A percentile compares a stretch with the other conserved stretches of the same genome.
These are phyloP conservation scores for Sesamia inferens DNA, from an alignment of 2,888 invertebrate species.

Conservation along the genomic window DNA sequence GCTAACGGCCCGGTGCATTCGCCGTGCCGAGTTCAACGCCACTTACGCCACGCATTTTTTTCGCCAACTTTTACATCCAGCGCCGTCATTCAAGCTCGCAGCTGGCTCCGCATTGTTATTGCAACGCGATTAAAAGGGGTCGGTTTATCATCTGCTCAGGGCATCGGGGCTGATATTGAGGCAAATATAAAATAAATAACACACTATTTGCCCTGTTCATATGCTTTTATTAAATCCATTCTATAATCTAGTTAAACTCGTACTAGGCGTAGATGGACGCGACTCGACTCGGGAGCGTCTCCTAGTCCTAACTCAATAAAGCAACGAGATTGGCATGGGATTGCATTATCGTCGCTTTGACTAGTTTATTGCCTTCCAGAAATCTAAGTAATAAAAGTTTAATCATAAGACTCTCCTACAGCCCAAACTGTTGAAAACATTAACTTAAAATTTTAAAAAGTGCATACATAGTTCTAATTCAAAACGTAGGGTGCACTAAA, in stretches of 20 bases:
- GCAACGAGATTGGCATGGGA: constrained; percentile 6
- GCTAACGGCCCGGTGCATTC: constrained; percentile 85
- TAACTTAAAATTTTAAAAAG: neutral
- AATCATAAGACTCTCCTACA: neutral
- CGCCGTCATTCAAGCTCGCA: constrained; percentile 69
- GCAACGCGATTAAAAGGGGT: constrained; percentile 49
- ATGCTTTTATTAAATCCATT: constrained; percentile 14
- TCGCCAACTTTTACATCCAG: constrained; percentile 78
- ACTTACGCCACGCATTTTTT: constrained; percentile 76
- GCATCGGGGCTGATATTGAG: constrained; percentile 19
- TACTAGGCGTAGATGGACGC: neutral
- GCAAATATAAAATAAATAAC: constrained; percentile 20
- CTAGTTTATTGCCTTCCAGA: neutral
- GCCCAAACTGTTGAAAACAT: neutral
- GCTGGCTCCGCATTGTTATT: constrained; percentile 50
- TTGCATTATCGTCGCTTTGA: constrained; percentile 12
- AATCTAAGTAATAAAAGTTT: neutral
- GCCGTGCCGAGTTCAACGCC: constrained; percentile 81
- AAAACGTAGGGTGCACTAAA: neutral
- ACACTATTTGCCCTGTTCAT: neutral
- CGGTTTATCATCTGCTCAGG: constrained; percentile 42
- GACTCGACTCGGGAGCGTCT: neutral
- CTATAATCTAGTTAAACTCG: neutral
- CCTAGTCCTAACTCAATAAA: constrained; percentile 19
- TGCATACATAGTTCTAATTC: neutral